Base-by-base conservation (phyloP, 1,140 invertebrate species). In the Ectropis grisescens region DNA sequence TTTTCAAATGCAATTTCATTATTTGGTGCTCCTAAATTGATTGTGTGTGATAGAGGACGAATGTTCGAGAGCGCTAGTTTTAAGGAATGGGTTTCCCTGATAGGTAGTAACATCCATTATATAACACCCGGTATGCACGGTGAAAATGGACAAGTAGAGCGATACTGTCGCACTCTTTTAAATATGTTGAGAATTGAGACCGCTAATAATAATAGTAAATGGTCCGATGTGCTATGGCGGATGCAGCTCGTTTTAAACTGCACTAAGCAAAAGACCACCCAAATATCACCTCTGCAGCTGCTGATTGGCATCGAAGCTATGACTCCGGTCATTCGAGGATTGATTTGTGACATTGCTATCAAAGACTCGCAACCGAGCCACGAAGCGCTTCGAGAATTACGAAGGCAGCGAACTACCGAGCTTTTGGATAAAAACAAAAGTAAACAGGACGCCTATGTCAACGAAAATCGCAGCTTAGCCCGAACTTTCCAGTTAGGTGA, bases 131-230 rank as follows among this genome's bases (percentile, higher is more conserved):
- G 12, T 10, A 38, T 38, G 30, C 37, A 39, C n/a, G 12, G 22
- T 0, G 22, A 13, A 11, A 39, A 60, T 14, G 54, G 54, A 0
- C 51, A 58, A 27, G 58, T 46, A 1, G 50, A 60, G 25, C 13
- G 54, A 7, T 60, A 58, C 29, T 39, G 36, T 16, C 11, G 46
- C 11, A 56, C 58, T 4, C 39, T 60, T 1, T 30, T 47, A 6
- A 50, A 60, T 24, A 33, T 46, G 33, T 1, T 47, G 2, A n/a
- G 37, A 2, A 13, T 39, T 7, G 37, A 39, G 8, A 30, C 30
- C 1, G 22, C 9, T 9, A 1, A 30, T 15, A 30, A 7, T 14
- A 7, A 8, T 11, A 8, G n/a, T 1, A 4, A 6, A 0, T 37
- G 34, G 34, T 37, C 34, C 11, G 19, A 37, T n/a, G 15, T 14